Evolutionary conservation across 2,113 vertebrate genomes (phyloP).

Genomic region (Alethe castanea): DNA sequence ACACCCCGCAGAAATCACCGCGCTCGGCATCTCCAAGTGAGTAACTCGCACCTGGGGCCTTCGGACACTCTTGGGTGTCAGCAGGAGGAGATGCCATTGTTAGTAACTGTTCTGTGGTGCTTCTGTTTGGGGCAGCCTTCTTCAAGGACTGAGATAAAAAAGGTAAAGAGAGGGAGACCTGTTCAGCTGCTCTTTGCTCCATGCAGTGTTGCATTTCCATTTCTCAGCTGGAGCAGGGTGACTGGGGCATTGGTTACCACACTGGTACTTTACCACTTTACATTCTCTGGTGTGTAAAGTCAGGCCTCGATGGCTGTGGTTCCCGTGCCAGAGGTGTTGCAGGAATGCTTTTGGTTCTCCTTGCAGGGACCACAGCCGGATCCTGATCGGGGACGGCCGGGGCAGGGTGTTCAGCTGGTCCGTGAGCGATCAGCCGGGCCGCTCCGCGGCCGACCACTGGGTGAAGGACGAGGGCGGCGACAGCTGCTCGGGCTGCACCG

Average conservation of each 20-base stretch:
- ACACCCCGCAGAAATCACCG: constrained; percentile 93
- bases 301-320: fast-evolving
- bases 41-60: not conserved
- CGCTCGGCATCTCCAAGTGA: constrained; percentile 94
- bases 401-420: constrained; percentile 98
- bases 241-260: fast-evolving
- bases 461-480: constrained; percentile 97
- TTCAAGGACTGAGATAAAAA: not conserved
- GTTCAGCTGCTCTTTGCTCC: not conserved
- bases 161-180: too few relatives aligned
- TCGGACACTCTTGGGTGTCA: fast-evolving
- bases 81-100: fast-evolving
- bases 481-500: constrained; percentile 90
- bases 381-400: constrained; percentile 92
- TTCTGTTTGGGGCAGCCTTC: not conserved
- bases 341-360: not conserved
- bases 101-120: not conserved
- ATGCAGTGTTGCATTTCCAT: fast-evolving
- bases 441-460: constrained; percentile 96
- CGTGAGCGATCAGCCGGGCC: constrained; percentile 93
- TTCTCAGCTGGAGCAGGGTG: not conserved
- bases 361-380: constrained; percentile 94
- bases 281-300: fast-evolving
- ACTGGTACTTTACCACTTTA: fast-evolving
- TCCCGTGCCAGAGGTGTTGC: not conserved